Evolutionary conservation across 2,113 vertebrate genomes (phyloP), one percentile per base, ranked within the genome.

Genomic region (Tenebrosternarchus preto): DNA sequence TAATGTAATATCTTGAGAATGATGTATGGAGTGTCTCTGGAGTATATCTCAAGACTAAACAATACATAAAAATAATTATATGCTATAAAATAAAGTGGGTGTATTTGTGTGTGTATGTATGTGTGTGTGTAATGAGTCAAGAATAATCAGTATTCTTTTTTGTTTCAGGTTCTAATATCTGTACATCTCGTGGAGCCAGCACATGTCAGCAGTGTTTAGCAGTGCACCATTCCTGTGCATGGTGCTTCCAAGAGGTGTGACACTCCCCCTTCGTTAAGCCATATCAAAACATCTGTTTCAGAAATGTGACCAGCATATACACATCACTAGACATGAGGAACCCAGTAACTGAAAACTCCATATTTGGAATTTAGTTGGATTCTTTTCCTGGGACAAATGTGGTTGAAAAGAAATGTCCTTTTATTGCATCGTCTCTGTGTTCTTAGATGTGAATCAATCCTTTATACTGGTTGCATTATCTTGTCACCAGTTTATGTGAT

Each of bases 171-270:
- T 89, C 92, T 39, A 97, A 97, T 76, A 93, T 97, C 83, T 99
- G 98, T 84, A 93, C 93, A 5, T 95, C 93, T n/a, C 93, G 96
- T 43, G 98, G 98, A 1, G 95, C 96, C 86, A 96, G 89, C 84
- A 97, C 98, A 83, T 99, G 98, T 82, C 94, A 96, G 85, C 92
- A 97, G 53, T 99, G 98, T 81, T 93, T 99, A 87, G 93, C 96
- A 0, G 95, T 96, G 64, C 95, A 95, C 87, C 95, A 96, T 1
- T 88, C 88, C 82, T 99, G 98, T 27, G 95, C 95, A 0, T 99
- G 98, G 98, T 99, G 97, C 86, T 93, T 93, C 0, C 92, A 94
- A 33, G 91, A 96, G 96, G 98, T 98, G 89, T 90, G 95, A 36
- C 59, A 15, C 59, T 57, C 60, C 72, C 12, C 27, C 19, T 78